Base-by-base conservation (phyloP, 2,888 invertebrate genomes). In the Julus scanicus region DNA sequence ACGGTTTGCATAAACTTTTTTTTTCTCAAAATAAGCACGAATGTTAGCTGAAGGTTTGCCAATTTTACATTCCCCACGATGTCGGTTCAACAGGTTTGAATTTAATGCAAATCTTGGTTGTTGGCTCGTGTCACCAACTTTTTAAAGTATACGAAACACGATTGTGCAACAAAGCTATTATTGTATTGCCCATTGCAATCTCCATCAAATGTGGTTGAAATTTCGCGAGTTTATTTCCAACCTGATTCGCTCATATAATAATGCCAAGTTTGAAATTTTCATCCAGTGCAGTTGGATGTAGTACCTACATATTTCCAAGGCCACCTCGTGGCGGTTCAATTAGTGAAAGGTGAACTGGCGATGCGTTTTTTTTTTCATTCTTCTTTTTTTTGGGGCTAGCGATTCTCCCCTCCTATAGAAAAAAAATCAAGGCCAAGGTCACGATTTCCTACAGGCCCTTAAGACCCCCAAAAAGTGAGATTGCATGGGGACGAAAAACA, bases 341-440 rank as follows among this genome's bases (percentile, higher is more conserved):
- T 71, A 71, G 71, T 71, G 71, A 71, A 71, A 71, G 71, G 71
- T 71, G 71, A 71, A 71, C 71, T 71, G 6, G 71, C 29, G 71
- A 71, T 71, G 71, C 20, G 71, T 71, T 71, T 44, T 44, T 44
- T 44, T 44, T 44, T 44, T 44, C 44, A 29, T 29, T 29, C 1
- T 44, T 44, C 8, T 44, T 44, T 44, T 44, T 71, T 71, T 71
- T 71, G 29, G 44, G 71, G 29, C 29, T 71, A 9, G 29, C 71
- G 71, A 29, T 29, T 8, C 71, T 71, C 71, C 71, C 71, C 71
- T 71, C 71, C 71, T 71, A 17, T 17, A 71, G 71, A n/a, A 29
- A 71, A 53, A 71, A 71, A 71, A 71, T 71, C 71, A 71, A 71
- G 71, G 29, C 71, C 71, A 71, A 71, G 71, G 71, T 71, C 71